phyloP scores from a whole-genome alignment of 2,888 invertebrate species.

The Drosophila lacicola region DNA sequence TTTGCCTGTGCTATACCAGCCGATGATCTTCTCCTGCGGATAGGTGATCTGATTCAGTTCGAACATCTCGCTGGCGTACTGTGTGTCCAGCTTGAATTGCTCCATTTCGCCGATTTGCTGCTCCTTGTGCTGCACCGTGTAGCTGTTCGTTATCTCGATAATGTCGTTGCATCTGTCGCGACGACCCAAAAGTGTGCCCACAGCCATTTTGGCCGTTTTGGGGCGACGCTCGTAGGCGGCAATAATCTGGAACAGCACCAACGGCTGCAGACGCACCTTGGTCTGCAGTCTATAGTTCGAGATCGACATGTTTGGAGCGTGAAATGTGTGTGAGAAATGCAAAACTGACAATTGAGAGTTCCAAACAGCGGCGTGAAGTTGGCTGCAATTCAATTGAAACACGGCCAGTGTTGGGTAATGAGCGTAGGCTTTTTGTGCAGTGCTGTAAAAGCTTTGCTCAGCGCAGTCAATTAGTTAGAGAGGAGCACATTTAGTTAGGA shows the following conservation, averaged over 20 bases:
- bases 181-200: constrained; percentile 63
- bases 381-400: constrained; percentile 20
- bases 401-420: constrained; percentile 26
- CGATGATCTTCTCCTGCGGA: constrained; percentile 62
- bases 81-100: constrained; percentile 54
- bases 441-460: background rate
- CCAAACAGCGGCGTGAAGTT: constrained; percentile 20
- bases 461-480: too few relatives aligned
- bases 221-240: constrained; percentile 65
- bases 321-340: background rate
- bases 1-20: constrained; percentile 64
- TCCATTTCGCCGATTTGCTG: constrained; percentile 28
- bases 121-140: constrained; percentile 50
- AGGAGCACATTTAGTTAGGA: too few relatives aligned
- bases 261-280: constrained; percentile 55
- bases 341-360: background rate
- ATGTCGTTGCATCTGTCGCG: constrained; percentile 28
- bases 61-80: constrained; percentile 56
- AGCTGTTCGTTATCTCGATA: constrained; percentile 61
- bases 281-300: constrained; percentile 41
- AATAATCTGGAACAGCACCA: constrained; percentile 67
- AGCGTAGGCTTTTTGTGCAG: background rate
- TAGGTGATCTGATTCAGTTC: constrained; percentile 48
- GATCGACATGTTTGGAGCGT: constrained; percentile 39
- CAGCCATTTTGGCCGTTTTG: constrained; percentile 29